phyloP scores from a whole-genome alignment of 2,888 invertebrate genomes.

The Drosophila ustulata region DNA sequence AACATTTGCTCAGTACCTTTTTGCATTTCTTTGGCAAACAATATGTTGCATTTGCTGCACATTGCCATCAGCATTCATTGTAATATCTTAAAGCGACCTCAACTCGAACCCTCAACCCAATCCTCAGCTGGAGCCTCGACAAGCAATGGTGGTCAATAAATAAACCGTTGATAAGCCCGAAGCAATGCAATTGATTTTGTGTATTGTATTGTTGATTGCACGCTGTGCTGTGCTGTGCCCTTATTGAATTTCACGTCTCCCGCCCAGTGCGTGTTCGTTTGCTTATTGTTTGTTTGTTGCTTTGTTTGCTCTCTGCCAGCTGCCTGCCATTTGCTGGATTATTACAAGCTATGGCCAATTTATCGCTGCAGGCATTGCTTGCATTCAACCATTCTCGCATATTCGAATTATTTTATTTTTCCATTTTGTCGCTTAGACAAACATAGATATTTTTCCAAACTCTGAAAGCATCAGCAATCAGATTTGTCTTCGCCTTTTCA shows the following conservation, averaged over 20 bases:
- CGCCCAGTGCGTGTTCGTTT: constrained; percentile 34
- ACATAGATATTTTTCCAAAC: constrained; percentile 8
- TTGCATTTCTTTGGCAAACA: constrained; percentile 71
- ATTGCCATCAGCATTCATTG: constrained; percentile 45
- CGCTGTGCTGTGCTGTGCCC: constrained; percentile 32
- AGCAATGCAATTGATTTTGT: constrained; percentile 79
- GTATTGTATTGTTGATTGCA: constrained; percentile 76
- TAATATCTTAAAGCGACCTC: constrained; percentile 52
- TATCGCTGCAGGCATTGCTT: constrained; percentile 19
- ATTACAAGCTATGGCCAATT: constrained; percentile 34
- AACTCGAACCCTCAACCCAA: background rate
- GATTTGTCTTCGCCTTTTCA: constrained; percentile 39
- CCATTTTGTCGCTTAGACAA: constrained; percentile 33
- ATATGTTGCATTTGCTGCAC: constrained; percentile 64
- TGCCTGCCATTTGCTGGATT: constrained; percentile 33
- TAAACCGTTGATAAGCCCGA: constrained; percentile 76
- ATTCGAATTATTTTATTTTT: constrained; percentile 18
- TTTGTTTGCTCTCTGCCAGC: constrained; percentile 20
- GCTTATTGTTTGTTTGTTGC: constrained; percentile 49
- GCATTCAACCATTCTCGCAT: constrained; percentile 41
- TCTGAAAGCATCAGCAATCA: constrained; percentile 4
- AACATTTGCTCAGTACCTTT: constrained; percentile 76
- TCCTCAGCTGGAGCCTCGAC: background rate
- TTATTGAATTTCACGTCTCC: constrained; percentile 46
- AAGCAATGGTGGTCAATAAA: constrained; percentile 66